Conservation (phyloP, 2,888 invertebrate genomes). For the Caenorhabditis doughertyi region DNA sequence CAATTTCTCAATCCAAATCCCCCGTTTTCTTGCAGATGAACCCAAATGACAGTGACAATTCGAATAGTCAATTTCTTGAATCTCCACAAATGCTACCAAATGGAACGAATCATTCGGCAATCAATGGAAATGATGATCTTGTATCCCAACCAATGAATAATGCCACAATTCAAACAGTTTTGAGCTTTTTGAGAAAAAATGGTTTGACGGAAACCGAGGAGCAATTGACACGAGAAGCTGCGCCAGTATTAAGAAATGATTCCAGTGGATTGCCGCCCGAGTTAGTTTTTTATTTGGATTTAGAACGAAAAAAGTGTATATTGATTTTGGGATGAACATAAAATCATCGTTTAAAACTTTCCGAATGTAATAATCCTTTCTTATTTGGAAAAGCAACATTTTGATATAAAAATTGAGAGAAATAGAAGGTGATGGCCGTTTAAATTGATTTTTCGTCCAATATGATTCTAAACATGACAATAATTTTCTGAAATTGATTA, state of each 20-base stretch:
- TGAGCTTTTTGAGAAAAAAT: conserved; percentile 67
- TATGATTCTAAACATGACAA: no score
- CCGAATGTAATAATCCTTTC: no score
- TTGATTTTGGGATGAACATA: not conserved
- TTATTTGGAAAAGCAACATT: not conserved
- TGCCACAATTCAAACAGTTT: conserved; percentile 65
- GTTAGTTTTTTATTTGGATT: conserved; percentile 36
- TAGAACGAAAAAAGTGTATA: not conserved
- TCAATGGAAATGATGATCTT: conserved; percentile 21
- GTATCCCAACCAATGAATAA: conserved; percentile 37
- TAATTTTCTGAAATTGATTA: no score
- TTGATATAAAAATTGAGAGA: not conserved
- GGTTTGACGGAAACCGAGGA: conserved; percentile 72
- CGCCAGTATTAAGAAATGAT: conserved; percentile 44
- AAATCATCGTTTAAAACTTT: not conserved
- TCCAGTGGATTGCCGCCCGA: conserved; percentile 52
- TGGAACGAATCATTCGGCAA: no score
- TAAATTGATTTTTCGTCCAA: no score
- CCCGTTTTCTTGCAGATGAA: conserved; percentile 43
- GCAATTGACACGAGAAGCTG: conserved; percentile 63
- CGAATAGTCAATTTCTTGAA: conserved; percentile 20
- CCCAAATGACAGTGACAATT: conserved; percentile 38
- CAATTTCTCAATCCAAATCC: not conserved
- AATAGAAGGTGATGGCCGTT: not conserved
- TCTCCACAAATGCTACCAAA: conserved; percentile 41